Evolutionary conservation across 1,140 invertebrate genomes (phyloP), one percentile per base, ranked within the genome.

Genomic region (Pemphigus obesinymphae): DNA sequence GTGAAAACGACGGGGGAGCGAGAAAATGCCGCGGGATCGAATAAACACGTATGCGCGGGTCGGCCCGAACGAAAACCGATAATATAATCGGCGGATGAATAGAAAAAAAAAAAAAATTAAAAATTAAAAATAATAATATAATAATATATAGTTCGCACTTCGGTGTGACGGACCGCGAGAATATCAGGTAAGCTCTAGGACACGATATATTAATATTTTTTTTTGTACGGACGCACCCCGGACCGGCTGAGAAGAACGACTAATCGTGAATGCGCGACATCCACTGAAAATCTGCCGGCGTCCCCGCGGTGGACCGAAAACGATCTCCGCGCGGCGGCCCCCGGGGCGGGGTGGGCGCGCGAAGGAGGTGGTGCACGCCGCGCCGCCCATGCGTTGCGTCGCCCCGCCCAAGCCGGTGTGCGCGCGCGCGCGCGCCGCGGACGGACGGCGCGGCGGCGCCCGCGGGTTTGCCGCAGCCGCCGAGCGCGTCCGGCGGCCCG

Each of bases 161-260:
- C 37, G 37, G 13, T 45, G 10, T 11, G 13, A 45, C 43, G 43
- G 37, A 40, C 37, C 43, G 10, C 43, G 43, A 45, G 43, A 45
- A 13, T 45, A 1, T 4, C 43, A 15, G 20, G 10, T 34, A 17
- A 63, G 29, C n/a, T n/a, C n/a, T n/a, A n/a, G n/a, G n/a, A n/a
- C n/a, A n/a, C n/a, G n/a, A n/a, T n/a, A n/a, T n/a, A n/a, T n/a
- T n/a, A n/a, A n/a, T n/a, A n/a, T n/a, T n/a, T n/a, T n/a, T n/a
- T n/a, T n/a, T n/a, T n/a, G n/a, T n/a, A 63, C 31, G 61, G 17
- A 61, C 76, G 37, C 76, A 45, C 55, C 76, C 23, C 55, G n/a
- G 76, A 13, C 76, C 55, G 76, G 13, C 76, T 23, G 55, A 80
- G 55, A 55, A 61, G 76, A 58, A 80, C 76, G 55, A 80, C 76